A percentile compares a stretch with the other conserved stretches of the same genome.
Evolutionary conservation across 2,888 invertebrate species (phyloP).

Genomic region (Pyrrhia umbra): DNA sequence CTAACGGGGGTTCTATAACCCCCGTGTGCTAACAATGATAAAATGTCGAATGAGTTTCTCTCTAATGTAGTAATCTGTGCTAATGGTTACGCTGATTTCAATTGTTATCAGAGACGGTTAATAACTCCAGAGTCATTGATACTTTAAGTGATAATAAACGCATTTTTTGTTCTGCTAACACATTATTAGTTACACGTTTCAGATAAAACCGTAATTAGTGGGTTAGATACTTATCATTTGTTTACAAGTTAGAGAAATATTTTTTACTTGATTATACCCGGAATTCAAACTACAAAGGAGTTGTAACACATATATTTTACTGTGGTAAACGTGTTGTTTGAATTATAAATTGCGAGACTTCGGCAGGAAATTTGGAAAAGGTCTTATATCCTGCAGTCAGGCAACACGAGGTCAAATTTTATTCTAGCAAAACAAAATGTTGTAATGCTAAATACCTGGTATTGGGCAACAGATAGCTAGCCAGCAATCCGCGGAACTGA

Average conservation of each 20-base stretch:
- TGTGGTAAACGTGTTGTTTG: neutral
- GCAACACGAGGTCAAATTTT: conserved; percentile 2
- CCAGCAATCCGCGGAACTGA: conserved; percentile 30
- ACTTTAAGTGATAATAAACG: conserved; percentile 30
- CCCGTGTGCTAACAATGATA: neutral
- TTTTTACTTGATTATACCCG: conserved; percentile 9
- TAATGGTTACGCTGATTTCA: conserved; percentile 13
- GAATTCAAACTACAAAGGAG: neutral
- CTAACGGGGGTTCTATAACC: neutral
- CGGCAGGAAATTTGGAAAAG: conserved; percentile 16
- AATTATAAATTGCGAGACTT: neutral
- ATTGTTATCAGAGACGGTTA: conserved; percentile 43
- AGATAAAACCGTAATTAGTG: conserved; percentile 36
- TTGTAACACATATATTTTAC: neutral
- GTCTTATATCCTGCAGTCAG: neutral
- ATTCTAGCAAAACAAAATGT: conserved; percentile 9
- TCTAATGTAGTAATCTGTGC: conserved; percentile 4
- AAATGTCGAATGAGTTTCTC: conserved; percentile 4
- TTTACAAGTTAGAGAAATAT: conserved; percentile 19
- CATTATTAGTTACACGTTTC: conserved; percentile 19
- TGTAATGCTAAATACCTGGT: conserved; percentile 17
- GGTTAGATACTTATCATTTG: conserved; percentile 16
- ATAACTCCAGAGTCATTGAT: conserved; percentile 38
- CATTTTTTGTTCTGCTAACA: conserved; percentile 33
- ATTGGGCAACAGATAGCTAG: conserved; percentile 26